Base-by-base conservation (phyloP, 1,140 invertebrate genomes). In the Caenorhabditis inopinata region DNA sequence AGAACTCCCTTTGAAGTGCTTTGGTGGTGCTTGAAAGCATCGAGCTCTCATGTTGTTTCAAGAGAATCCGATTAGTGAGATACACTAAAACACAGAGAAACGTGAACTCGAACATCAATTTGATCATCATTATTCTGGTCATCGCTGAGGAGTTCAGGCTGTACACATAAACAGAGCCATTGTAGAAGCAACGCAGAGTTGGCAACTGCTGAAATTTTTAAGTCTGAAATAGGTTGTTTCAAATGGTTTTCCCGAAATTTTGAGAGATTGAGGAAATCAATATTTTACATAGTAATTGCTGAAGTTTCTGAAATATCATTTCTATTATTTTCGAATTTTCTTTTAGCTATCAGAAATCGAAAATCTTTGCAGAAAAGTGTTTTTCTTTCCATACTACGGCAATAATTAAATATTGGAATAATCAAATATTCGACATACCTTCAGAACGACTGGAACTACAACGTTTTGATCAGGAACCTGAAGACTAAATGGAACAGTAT, bases 401-500 rank as follows among this genome's bases (percentile, higher is more conserved):
- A 42, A 42, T 7, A 42, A 7, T 42, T 42, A 42, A 42, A 42
- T 7, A 7, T 42, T 14, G 38, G 14, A 42, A 42, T 42, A 7
- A 42, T 7, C 5, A 42, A 42, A 5, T 7, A 42, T 42, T 42
- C 5, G 14, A 42, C n/a, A n/a, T n/a, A 68, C 58, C 16, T 38
- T 68, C 6, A 68, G n/a, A 0, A 68, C 58, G 27, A 68, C 27
- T 21, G 58, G 58, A 18, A 68, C 58, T 1, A 32, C 29, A 9
- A 68, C 21, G 23, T 21, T 42, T 2, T 29, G 58, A 38, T 68
- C 32, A 1, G 58, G 58, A 9, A 68, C 58, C 38, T 68, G 58
- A 68, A 68, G 38, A 68, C 35, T 68, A 9, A 68, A 68, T 42
- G 58, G 58, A 38, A 68, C 38, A 21, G 38, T 38, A 68, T 68